Conservation (phyloP, 2,888 invertebrate genomes). For the Cyclophora punctaria region DNA sequence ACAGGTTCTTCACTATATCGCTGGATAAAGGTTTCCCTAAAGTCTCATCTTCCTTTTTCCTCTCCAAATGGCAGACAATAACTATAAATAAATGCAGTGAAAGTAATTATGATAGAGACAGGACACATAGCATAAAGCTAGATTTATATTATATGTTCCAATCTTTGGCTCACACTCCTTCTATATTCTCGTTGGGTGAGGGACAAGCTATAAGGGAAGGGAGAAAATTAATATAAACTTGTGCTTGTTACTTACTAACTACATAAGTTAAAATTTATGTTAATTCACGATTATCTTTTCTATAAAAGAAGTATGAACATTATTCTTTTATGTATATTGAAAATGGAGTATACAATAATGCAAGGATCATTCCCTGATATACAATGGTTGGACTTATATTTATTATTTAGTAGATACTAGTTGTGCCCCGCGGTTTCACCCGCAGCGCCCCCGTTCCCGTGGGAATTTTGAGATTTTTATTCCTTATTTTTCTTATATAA, state of each 20-base stretch:
- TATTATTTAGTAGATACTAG: too few relatives aligned
- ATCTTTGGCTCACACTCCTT: slow-evolving; percentile 38
- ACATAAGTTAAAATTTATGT: background rate
- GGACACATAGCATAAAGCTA: slow-evolving; percentile 28
- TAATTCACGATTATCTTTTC: background rate
- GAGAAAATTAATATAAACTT: background rate
- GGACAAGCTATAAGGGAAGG: slow-evolving; percentile 1
- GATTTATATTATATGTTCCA: slow-evolving; percentile 35
- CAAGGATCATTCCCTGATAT: background rate
- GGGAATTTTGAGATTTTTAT: too few relatives aligned
- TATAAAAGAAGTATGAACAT: too few relatives aligned
- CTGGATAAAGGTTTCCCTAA: too few relatives aligned
- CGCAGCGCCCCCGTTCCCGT: too few relatives aligned
- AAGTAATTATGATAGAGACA: slow-evolving; percentile 25
- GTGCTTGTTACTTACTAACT: background rate
- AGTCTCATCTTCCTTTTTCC: background rate
- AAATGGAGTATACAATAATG: background rate
- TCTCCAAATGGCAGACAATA: background rate
- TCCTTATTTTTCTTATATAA: too few relatives aligned
- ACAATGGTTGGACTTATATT: background rate
- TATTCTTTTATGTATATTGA: too few relatives aligned
- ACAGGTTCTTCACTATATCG: too few relatives aligned
- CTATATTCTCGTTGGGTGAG: slow-evolving; percentile 29
- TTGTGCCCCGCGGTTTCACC: too few relatives aligned
- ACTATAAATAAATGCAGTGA: slow-evolving; percentile 8